Base-by-base conservation (phyloP, 1,140 invertebrate genomes). In the Varroa destructor region DNA sequence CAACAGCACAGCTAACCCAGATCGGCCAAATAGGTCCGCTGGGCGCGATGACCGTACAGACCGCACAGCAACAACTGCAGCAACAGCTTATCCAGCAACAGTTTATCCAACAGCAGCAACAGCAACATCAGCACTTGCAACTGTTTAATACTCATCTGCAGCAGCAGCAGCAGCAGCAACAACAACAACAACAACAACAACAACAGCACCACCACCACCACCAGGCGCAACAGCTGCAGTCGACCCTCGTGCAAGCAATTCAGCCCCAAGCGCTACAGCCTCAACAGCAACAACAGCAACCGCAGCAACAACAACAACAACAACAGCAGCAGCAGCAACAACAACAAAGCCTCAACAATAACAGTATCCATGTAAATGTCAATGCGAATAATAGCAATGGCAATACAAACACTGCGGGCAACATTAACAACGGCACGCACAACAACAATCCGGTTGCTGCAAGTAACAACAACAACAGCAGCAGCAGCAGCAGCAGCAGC, bases 151-250 rank as follows among this genome's bases (percentile, higher is more conserved):
- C 46, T 51, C 46, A 51, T 67, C 61, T 36, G 40, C 57, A 67
- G 61, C 61, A 67, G 46, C 61, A 67, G 40, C 61, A 67, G 46
- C 61, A 67, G 3, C 46, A 43, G 2, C 61, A 67, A 8, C 61
- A 67, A 8, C 61, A 67, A 37, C 61, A 67, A 36, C 61, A 67
- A 46, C 61, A 67, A 1, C 61, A 67, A 2, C 37, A 25, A 0
- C 61, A 67, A 40, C 61, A 67, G 37, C 61, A 67, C 12, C 61
- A 67, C 12, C 61, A 67, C 10, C 61, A 67, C 10, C 61, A 67
- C 1, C 37, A 25, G 2, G 12, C 14, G 8, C 61, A 67, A 51
- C 46, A 51, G 46, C 46, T 51, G 46, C 46, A 51, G 46, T 5
- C 3, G 3, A 8, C 46, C 8, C 46, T 51, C 46, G 46, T 51